Conservation (phyloP, 2,113 vertebrate genomes). For the Pelecanoides urinatrix region DNA sequence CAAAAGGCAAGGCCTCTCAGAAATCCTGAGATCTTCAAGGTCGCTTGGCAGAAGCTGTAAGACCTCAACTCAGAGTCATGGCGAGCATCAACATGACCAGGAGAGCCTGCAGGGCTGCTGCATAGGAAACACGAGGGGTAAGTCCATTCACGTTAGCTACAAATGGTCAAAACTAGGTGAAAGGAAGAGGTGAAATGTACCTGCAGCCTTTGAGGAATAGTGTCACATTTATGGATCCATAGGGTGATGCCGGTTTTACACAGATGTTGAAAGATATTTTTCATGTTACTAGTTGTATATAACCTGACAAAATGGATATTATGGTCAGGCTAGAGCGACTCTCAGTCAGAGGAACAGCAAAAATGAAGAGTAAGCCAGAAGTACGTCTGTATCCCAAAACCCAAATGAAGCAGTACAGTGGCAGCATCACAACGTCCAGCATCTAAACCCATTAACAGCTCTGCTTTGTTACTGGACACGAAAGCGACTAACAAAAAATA, state of each 20-base stretch:
- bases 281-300: neutral
- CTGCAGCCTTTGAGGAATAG: neutral
- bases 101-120: neutral
- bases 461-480: fast-evolving
- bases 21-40: neutral
- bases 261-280: neutral
- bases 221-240: neutral
- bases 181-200: neutral
- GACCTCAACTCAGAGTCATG: neutral
- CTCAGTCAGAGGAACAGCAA: neutral
- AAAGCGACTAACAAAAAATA: neutral
- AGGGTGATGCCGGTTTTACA: fast-evolving
- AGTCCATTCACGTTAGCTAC: neutral
- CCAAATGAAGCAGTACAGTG: neutral
- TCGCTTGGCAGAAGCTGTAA: neutral
- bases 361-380: neutral
- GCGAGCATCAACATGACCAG: neutral
- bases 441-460: neutral
- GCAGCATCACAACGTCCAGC: neutral
- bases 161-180: neutral
- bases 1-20: neutral
- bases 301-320: neutral
- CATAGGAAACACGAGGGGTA: neutral
- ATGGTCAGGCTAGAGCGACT: neutral
- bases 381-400: neutral